Conservation (phyloP, 2,113 vertebrate species). For the Crotophaga sulcirostris region DNA sequence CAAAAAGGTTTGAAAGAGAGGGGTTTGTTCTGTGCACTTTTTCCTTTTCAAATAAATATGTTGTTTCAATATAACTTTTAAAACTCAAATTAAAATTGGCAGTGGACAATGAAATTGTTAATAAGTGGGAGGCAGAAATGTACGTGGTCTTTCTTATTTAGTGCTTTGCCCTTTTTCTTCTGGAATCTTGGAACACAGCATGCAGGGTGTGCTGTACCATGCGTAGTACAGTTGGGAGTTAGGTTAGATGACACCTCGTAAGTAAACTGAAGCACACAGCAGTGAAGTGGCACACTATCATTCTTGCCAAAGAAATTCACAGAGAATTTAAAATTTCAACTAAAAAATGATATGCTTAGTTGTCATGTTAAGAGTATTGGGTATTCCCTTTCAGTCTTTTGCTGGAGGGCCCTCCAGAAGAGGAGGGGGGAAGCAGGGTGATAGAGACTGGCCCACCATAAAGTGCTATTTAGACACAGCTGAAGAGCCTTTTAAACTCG, state of each 20-base stretch:
- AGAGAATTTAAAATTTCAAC: not conserved
- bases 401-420: not conserved
- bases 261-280: not conserved
- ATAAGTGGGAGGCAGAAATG: not conserved
- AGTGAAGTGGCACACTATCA: not conserved
- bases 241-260: not conserved
- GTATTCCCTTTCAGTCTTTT: not conserved
- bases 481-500: not conserved
- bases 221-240: not conserved
- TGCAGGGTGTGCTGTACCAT: not conserved
- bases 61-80: not conserved
- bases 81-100: not conserved
- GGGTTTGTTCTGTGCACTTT: not conserved
- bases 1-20: not conserved
- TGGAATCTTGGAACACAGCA: not conserved
- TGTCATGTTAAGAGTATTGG: not conserved
- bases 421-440: not conserved
- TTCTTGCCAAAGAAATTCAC: not conserved
- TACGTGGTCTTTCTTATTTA: not conserved
- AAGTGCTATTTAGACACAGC: not conserved
- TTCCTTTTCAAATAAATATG: not conserved
- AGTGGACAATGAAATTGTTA: not conserved
- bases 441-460: not conserved
- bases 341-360: not conserved
- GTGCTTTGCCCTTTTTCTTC: not conserved